Percentiles rank a stretch among this genome's conserved stretches.
phyloP scores from a whole-genome alignment of 92 coral and sea anemone species.

The Paramuricea clavata region DNA sequence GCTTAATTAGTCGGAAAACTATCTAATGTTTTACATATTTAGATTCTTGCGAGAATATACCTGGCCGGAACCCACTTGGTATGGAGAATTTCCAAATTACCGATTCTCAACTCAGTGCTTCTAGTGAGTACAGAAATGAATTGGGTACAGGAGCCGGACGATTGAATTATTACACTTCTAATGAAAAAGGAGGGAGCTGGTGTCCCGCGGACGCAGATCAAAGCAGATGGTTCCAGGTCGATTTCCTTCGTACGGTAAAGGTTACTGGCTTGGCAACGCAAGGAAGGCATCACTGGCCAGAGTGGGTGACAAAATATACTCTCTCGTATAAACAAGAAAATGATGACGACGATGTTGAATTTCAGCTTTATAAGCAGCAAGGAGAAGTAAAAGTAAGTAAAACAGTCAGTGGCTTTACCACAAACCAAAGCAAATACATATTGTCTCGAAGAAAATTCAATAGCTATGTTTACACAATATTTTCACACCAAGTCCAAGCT shows the following conservation, averaged over 20 bases:
- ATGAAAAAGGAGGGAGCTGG: conserved; percentile 28
- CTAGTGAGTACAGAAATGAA: neutral
- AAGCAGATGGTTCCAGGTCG: conserved; percentile 64
- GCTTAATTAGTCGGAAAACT: too few species aligned
- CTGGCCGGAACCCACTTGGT: conserved; percentile 74
- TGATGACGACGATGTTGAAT: conserved; percentile 71
- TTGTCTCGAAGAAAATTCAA: too few species aligned
- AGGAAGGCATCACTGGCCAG: conserved; percentile 73
- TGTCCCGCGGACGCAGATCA: conserved; percentile 13
- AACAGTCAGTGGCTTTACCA: neutral
- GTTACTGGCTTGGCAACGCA: conserved; percentile 81
- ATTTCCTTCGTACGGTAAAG: conserved; percentile 75
- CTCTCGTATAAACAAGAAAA: conserved; percentile 76
- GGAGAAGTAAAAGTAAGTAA: neutral
- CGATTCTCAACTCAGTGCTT: conserved; percentile 50
- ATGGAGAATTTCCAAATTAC: conserved; percentile 73
- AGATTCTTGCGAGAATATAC: conserved; percentile 55
- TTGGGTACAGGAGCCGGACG: neutral
- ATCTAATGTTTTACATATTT: neutral
- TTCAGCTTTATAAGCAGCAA: neutral
- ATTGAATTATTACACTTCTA: neutral
- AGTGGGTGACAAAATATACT: conserved; percentile 77
- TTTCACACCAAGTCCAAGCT: too few species aligned
- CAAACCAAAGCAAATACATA: too few species aligned
- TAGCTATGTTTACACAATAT: too few species aligned